Base-by-base conservation (phyloP, 2,888 invertebrate species). In the Apoderus coryli region DNA sequence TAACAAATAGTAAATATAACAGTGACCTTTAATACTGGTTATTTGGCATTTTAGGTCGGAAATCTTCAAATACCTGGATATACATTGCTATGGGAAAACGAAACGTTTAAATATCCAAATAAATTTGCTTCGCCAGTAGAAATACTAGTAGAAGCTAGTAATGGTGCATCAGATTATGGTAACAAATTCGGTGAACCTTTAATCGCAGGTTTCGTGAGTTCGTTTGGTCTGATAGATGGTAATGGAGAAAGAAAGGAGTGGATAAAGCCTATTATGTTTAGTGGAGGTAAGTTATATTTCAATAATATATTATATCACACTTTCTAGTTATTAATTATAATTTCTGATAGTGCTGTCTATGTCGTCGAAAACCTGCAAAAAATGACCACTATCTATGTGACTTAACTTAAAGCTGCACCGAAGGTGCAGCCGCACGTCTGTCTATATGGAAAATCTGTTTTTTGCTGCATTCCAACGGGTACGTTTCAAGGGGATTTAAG, bases 131-230 rank as follows among this genome's bases (percentile, higher is more conserved):
- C 72, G 2, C 90, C 96, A 0, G 59, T 88, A 9, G 80, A 90
- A 54, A 77, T 96, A 25, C 72, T 89, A 11, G 76, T 98, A 14
- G 90, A 95, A 57, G 96, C 95, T 1, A 92, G 90, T 54, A 89
- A 96, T 54, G 96, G 96, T 2, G 96, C 95, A 3, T 93, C 93
- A 0, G 96, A 98, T 56, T 98, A 96, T 57, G 96, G 96, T 4
- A 98, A 98, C 59, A 96, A 98, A 62, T 98, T 96, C 60, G 96
- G 95, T 0, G 96, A 98, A 56, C 96, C 96, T 1, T 69, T 96
- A 1, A 72, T 96, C 39, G 61, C 69, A 48, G 96, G 96, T 4
- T 96, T 95, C 56, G 79, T 81, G 0, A 72, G 93, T 31, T 82
- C 92, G 0, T 96, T 86, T 54, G 95, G 95, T 2, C 59, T 84